Evolutionary conservation across 2,113 vertebrate species (phyloP), one percentile per base, ranked within the genome.

Genomic region (Syngnathus typhle): DNA sequence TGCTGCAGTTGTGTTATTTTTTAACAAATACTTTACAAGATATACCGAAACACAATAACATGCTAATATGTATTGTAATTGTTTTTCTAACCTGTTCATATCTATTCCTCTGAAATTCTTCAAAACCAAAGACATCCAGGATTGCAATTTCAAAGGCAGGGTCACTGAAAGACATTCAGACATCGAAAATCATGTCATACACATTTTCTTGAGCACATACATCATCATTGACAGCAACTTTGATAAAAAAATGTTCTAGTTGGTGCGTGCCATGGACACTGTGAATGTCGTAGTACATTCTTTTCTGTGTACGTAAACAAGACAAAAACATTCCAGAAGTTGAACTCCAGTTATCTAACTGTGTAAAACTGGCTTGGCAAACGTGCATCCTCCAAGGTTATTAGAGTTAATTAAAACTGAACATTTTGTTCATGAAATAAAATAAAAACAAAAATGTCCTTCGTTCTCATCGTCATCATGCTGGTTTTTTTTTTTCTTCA

Each of bases 91-190:
- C 96, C 92, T 98, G 94, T 82, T 98, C 96, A 81, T 93, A 98
- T 60, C 89, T 88, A 85, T 98, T 98, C 84, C 87, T 94, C 51
- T 93, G 94, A 88, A 96, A 93, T 73, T 94, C 94, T 88, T 97
- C 93, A 91, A 98, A 98, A 59, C 96, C 96, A 85, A 94, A 98
- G 77, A 98, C 91, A 85, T 98, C 95, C 87, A 98, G 79, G 70
- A 98, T 91, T 61, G 92, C 93, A 66, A 98, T 93, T 86, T 94
- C 93, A 84, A 94, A 75, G 0, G 89, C 73, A 39, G 91, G 92
- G 58, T 92, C 85, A 70, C 96, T 98, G 78, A 11, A 72, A 79
- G 37, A 59, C 51, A 77, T 11, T 4, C 47, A 67, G 0, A 74
- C 8, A 23, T 5, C 16, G n/a, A 64, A 21, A 6, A 13, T 51